Conservation (phyloP, 2,113 vertebrate genomes). For the Coptodon rendalli region DNA sequence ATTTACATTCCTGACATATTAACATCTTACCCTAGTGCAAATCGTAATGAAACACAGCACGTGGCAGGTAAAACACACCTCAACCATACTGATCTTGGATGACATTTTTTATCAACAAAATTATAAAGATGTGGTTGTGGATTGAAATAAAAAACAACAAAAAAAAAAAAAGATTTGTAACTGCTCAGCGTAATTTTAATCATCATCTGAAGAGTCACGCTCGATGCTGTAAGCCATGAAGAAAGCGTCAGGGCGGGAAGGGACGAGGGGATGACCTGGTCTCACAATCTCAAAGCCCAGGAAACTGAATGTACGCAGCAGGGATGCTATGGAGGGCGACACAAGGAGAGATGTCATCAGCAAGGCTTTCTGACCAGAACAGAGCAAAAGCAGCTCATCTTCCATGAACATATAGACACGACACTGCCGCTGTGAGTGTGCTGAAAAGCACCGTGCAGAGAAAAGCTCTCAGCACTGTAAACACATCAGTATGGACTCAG, state of each 20-base stretch:
- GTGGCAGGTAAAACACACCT: slow-evolving; percentile 36
- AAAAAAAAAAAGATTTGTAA: slow-evolving; percentile 15
- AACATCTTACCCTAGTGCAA: slow-evolving; percentile 65
- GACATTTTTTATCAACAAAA: slow-evolving; percentile 8
- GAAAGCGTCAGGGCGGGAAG: slow-evolving; percentile 95
- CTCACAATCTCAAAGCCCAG: slow-evolving; percentile 99
- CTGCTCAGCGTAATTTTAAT: slow-evolving; percentile 66
- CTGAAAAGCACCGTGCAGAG: background rate
- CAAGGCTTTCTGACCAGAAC: background rate
- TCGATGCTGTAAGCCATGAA: slow-evolving; percentile 99
- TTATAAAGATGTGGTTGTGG: slow-evolving; percentile 2
- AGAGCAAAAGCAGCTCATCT: background rate
- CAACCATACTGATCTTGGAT: slow-evolving; percentile 28
- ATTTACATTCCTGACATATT: slow-evolving; percentile 54
- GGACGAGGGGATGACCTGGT: slow-evolving; percentile 98
- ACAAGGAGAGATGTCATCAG: background rate
- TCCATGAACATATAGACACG: background rate
- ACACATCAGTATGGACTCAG: background rate
- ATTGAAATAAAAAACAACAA: slow-evolving; percentile 2
- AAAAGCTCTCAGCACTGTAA: background rate
- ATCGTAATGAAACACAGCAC: slow-evolving; percentile 56
- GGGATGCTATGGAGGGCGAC: slow-evolving; percentile 71
- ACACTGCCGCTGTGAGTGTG: background rate
- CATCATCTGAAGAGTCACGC: slow-evolving; percentile 89
- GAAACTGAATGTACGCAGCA: slow-evolving; percentile 97